Percentiles rank a stretch among this genome's conserved stretches.
Evolutionary conservation across 2,888 invertebrate species (phyloP).

Genomic region (Lacanobia oleracea): DNA sequence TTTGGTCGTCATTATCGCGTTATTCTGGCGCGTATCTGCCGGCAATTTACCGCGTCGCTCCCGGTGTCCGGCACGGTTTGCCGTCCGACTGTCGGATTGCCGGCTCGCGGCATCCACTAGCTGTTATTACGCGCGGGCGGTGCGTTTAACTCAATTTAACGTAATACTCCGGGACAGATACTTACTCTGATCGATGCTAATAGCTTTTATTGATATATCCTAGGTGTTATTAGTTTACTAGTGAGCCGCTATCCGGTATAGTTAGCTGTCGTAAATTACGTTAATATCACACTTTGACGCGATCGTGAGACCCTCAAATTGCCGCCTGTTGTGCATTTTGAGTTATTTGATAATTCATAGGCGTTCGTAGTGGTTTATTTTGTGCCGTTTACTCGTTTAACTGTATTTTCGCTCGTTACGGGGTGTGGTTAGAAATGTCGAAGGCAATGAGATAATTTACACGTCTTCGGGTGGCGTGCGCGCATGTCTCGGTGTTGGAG

Average conservation of each 20-base stretch:
- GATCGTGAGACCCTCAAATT: conserved; percentile 82
- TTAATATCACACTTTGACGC: conserved; percentile 84
- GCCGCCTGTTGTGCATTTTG: conserved; percentile 79
- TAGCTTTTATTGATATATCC: conserved; percentile 89
- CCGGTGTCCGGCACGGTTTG: conserved; percentile 50
- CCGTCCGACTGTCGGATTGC: conserved; percentile 40
- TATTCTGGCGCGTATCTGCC: conserved; percentile 48
- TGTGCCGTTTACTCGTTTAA: conserved; percentile 61
- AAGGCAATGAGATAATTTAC: conserved; percentile 60
- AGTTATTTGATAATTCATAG: conserved; percentile 83
- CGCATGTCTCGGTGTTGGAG: conserved; percentile 34
- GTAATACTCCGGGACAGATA: conserved; percentile 83
- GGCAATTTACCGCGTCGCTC: conserved; percentile 60
- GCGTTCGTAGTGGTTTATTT: conserved; percentile 58
- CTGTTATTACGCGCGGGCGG: conserved; percentile 76
- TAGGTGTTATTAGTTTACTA: conserved; percentile 79
- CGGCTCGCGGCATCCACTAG: conserved; percentile 61
- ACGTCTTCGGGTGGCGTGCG: conserved; percentile 53
- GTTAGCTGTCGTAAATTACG: conserved; percentile 83
- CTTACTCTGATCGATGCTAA: conserved; percentile 88
- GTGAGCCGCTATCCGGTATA: conserved; percentile 69
- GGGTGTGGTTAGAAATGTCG: conserved; percentile 61
- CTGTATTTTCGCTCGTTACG: conserved; percentile 58
- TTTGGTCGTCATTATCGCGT: conserved; percentile 61
- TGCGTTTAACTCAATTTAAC: conserved; percentile 86